Percentiles rank a stretch among this genome's conserved stretches.
Conservation (phyloP, 2,888 invertebrate genomes). For the Drosophila falleni region DNA sequence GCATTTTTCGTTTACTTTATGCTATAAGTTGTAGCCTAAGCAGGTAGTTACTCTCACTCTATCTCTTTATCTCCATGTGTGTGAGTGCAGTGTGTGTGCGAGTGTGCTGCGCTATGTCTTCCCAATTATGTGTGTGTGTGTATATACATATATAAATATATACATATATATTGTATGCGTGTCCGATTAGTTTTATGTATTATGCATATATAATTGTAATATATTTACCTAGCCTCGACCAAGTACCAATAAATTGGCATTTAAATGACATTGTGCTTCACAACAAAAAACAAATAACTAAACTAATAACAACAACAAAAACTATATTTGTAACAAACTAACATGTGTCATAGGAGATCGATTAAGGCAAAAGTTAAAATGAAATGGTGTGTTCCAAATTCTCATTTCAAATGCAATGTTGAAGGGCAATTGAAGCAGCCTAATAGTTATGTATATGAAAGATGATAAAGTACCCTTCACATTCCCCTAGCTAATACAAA, state of each 20-base stretch:
- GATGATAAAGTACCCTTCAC: constrained; percentile 19
- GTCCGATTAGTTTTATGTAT: constrained; percentile 32
- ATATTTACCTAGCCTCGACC: constrained; percentile 73
- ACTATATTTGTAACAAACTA: constrained; percentile 43
- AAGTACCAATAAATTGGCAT: constrained; percentile 80
- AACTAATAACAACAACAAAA: constrained; percentile 20
- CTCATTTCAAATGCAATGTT: background rate
- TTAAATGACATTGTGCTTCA: constrained; percentile 77
- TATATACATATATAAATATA: constrained; percentile 19
- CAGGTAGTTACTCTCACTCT: constrained; percentile 22
- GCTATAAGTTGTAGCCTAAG: constrained; percentile 42
- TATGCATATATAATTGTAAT: constrained; percentile 36
- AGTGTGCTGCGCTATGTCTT: constrained; percentile 49
- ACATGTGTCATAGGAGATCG: constrained; percentile 68
- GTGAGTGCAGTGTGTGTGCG: constrained; percentile 12
- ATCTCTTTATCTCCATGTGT: constrained; percentile 10
- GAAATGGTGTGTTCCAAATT: background rate
- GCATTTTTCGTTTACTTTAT: constrained; percentile 55
- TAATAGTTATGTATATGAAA: constrained; percentile 12
- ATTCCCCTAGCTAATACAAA: constrained; percentile 38
- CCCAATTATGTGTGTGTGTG: constrained; percentile 37
- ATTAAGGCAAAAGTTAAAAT: constrained; percentile 16
- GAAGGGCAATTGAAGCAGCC: background rate
- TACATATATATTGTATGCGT: constrained; percentile 20
- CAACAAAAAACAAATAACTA: constrained; percentile 27